These are phyloP conservation scores for Leuciscus idus DNA, from an alignment of 2,113 vertebrate species.

Conservation along the genomic window DNA sequence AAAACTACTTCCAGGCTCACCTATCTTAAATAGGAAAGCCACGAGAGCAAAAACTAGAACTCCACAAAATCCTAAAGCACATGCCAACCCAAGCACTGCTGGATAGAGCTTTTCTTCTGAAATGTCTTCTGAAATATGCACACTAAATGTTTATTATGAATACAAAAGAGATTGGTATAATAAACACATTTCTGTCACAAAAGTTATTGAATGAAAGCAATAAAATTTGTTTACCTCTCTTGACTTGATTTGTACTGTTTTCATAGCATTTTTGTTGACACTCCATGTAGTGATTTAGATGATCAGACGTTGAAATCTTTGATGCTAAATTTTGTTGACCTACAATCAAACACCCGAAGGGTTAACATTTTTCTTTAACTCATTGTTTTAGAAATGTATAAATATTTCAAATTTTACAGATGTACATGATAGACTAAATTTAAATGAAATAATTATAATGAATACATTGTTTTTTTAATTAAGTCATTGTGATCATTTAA, in stretches of 20 bases:
- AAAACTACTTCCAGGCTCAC: neutral
- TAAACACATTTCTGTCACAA: neutral
- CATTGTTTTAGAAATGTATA: neutral
- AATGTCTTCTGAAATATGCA: neutral
- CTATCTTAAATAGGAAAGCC: neutral
- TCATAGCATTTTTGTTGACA: neutral
- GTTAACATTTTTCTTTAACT: neutral
- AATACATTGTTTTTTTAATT: neutral
- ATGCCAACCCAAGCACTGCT: constrained; percentile 8
- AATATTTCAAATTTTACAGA: neutral
- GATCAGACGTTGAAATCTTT: neutral
- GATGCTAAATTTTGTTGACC: neutral
- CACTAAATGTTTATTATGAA: neutral
- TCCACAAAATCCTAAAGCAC: constrained; percentile 14
- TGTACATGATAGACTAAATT: neutral
- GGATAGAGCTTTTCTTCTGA: neutral
- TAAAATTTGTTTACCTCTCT: neutral
- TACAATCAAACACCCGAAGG: neutral
- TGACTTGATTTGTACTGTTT: neutral
- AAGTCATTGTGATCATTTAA: neutral
- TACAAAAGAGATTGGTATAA: neutral
- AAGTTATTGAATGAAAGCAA: neutral
- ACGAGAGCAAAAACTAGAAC: constrained; percentile 1
- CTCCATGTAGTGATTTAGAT: neutral
- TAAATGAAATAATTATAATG: neutral